A percentile compares a stretch with the other conserved stretches of the same genome.
Evolutionary conservation across 2,113 vertebrate species (phyloP).

Genomic region (Centrocercus urophasianus): DNA sequence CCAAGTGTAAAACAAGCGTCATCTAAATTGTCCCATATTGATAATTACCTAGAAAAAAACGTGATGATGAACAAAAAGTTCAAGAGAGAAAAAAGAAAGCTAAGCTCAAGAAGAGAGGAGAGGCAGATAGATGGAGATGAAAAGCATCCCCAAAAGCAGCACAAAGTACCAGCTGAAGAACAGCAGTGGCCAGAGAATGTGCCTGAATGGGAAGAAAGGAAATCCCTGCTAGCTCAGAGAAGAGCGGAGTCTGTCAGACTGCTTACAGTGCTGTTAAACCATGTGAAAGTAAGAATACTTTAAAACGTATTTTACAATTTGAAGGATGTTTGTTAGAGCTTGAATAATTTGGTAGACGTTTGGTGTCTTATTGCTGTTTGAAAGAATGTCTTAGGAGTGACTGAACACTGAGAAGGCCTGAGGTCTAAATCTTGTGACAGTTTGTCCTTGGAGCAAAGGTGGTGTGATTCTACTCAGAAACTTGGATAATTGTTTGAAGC

Average conservation of each 20-base stretch:
- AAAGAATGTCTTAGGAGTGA: neutral
- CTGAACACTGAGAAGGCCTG: neutral
- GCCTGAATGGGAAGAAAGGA: conserved; percentile 80
- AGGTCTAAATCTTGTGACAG: neutral
- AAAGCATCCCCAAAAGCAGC: conserved; percentile 64
- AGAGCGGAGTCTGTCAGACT: conserved; percentile 78
- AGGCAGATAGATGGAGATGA: conserved; percentile 76
- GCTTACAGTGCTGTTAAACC: conserved; percentile 79
- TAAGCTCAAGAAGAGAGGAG: conserved; percentile 75
- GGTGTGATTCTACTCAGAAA: neutral
- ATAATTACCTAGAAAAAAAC: conserved; percentile 81
- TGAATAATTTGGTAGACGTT: neutral
- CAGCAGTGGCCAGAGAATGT: conserved; percentile 68
- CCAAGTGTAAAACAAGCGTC: conserved; percentile 32
- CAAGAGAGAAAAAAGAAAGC: conserved; percentile 78
- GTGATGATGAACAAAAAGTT: conserved; percentile 77
- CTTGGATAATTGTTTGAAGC: neutral
- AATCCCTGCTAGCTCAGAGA: conserved; percentile 80
- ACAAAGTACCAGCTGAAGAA: conserved; percentile 62
- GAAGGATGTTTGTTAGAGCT: neutral
- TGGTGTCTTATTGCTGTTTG: neutral
- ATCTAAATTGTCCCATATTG: conserved; percentile 72
- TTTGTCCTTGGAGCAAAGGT: neutral
- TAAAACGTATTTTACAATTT: conserved; percentile 37
- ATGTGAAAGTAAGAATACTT: conserved; percentile 79